Conservation (phyloP, 1,140 invertebrate species). For the Sogatella furcifera region DNA sequence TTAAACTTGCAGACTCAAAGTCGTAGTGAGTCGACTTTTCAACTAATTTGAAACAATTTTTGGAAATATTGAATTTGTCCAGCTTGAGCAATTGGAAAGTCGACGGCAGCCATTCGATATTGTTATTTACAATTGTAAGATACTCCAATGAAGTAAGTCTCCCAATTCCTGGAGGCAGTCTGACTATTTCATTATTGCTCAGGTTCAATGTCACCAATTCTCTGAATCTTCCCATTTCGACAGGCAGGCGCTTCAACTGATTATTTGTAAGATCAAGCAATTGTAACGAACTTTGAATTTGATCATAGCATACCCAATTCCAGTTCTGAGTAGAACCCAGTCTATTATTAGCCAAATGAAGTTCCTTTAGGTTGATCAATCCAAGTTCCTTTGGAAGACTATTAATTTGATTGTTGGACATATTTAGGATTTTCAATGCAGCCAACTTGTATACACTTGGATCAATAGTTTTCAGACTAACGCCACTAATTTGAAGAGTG, state of each 20-base stretch:
- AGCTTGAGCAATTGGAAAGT: too few relatives aligned
- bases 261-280: constrained; percentile 52
- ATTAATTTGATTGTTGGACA: constrained; percentile 63
- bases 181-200: too few relatives aligned
- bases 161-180: too few relatives aligned
- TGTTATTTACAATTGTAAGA: too few relatives aligned
- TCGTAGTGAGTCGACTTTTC: too few relatives aligned
- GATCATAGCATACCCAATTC: constrained; percentile 47
- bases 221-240: background rate
- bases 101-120: too few relatives aligned
- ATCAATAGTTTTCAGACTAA: constrained; percentile 50
- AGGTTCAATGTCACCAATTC: background rate
- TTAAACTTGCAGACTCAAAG: too few relatives aligned
- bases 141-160: too few relatives aligned
- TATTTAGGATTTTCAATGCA: constrained; percentile 55
- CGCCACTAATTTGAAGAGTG: constrained; percentile 42
- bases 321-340: constrained; percentile 45
- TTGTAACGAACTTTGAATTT: constrained; percentile 37
- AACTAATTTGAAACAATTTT: too few relatives aligned
- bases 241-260: constrained; percentile 34
- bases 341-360: constrained; percentile 59
- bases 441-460: constrained; percentile 50
- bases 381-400: constrained; percentile 63
- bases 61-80: too few relatives aligned
- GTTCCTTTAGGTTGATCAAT: constrained; percentile 49